Conservation (phyloP, 2,888 invertebrate genomes). For the Plemyria rubiginata region DNA sequence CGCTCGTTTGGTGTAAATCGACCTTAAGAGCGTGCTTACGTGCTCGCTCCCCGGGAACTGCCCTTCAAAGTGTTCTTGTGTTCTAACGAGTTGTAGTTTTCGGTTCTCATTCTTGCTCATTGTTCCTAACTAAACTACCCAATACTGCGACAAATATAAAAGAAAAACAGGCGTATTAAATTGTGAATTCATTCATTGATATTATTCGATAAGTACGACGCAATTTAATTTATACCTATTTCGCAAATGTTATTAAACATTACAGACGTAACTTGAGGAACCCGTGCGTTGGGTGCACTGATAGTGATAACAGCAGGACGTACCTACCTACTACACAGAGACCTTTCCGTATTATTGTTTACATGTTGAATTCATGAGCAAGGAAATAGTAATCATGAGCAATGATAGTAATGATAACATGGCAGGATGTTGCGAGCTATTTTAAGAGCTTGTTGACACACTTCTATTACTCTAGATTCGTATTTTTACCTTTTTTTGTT, state of each 20-base stretch:
- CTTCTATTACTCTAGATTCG: neutral
- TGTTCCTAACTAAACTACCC: too few species aligned
- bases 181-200: slow-evolving; percentile 4
- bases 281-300: neutral
- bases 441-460: slow-evolving; percentile 11
- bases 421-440: slow-evolving; percentile 16
- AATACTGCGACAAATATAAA: neutral
- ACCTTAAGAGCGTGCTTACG: too few species aligned
- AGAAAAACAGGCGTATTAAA: slow-evolving; percentile 4
- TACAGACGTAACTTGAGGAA: slow-evolving; percentile 4
- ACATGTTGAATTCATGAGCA: slow-evolving; percentile 18
- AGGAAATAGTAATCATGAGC: slow-evolving; percentile 15
- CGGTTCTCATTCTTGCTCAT: too few species aligned
- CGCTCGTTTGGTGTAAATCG: too few species aligned
- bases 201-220: slow-evolving; percentile 13
- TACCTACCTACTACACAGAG: neutral
- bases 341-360: slow-evolving; percentile 5
- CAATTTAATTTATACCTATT: slow-evolving; percentile 3
- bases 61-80: too few species aligned
- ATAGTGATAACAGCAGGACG: neutral
- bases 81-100: too few species aligned
- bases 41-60: too few species aligned
- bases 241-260: slow-evolving; percentile 6
- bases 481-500: neutral
- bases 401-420: slow-evolving; percentile 6